Base-by-base conservation (phyloP, 2,888 invertebrate species). In the Gari tellinella region DNA sequence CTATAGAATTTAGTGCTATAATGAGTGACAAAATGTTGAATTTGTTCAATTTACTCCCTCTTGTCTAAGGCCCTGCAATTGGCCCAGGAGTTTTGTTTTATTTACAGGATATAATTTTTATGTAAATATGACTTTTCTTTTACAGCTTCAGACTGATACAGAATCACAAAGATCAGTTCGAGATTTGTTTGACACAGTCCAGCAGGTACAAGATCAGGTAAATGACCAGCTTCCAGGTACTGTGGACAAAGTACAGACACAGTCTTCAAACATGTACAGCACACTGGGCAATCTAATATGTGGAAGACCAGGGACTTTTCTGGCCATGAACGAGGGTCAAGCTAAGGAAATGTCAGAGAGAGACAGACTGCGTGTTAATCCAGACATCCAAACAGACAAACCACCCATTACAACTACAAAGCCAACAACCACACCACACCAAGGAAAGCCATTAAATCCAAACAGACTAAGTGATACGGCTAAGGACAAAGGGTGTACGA, bases 231-330 rank as follows among this genome's bases (percentile, higher is more conserved):
- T 46, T 4, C 23, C 41, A 31, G 52, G 48, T 49, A 19, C 40
- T 12, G 37, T 14, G 4, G 43, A 4, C 19, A 4, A 43, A 19
- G 43, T 19, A 14, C n/a, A 19, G n/a, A 15, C n/a, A 43, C 43
- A 25, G 14, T 1, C 61, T 4, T 21, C 56, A 7, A 40, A 40
- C 23, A 49, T 55, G 15, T 10, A 31, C 7, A 45, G 41, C 8
- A 17, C 46, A n/a, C 23, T 64, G 31, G 72, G 78, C n/a, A 53
- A 40, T 45, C 52, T 81, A 17, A 37, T 81, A 3, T 81, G 75
- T 64, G 72, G 79, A 5, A 45, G 69, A 40, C 14, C 48, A n/a
- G 66, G 52, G 45, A 49, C 73, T 17, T 56, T 69, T 31, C 43
- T 61, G 21, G 61, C 65, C 12, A 66, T 65, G 3, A 63, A 77